Conservation (phyloP, 2,113 vertebrate genomes). For the Pachycephala philippinensis region DNA sequence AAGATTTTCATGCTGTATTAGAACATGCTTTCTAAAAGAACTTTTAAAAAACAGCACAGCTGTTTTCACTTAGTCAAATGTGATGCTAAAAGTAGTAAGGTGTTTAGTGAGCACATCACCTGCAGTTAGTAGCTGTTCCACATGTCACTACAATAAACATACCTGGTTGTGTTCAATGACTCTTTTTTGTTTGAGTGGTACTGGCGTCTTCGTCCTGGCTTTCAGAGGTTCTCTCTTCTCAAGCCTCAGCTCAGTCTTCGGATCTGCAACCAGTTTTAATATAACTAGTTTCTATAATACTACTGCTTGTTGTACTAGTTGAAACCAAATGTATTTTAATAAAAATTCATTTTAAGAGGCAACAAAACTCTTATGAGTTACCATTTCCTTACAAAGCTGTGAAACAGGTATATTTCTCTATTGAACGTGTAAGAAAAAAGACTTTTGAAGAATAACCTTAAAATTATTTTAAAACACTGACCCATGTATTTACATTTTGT, state of each 20-base stretch:
- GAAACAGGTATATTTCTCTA: neutral
- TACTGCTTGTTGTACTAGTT: neutral
- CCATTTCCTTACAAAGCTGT: neutral
- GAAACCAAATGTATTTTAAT: neutral
- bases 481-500: neutral
- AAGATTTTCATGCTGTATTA: neutral
- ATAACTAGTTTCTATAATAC: neutral
- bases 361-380: neutral
- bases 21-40: neutral
- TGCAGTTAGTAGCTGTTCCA: neutral
- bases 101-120: neutral
- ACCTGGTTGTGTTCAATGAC: slow-evolving; percentile 81
- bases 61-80: neutral
- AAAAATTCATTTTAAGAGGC: neutral
- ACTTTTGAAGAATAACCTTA: neutral
- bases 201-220: slow-evolving; percentile 79
- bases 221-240: slow-evolving; percentile 84
- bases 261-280: slow-evolving; percentile 55
- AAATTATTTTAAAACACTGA: neutral
- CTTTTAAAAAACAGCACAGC: neutral
- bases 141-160: neutral
- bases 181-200: slow-evolving; percentile 79
- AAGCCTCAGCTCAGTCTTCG: slow-evolving; percentile 79
- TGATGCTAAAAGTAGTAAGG: neutral
- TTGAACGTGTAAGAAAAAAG: neutral